A percentile compares a stretch with the other conserved stretches of the same genome.
Evolutionary conservation across 2,888 invertebrate species (phyloP).

Genomic region (Schrankia costaestrigalis): DNA sequence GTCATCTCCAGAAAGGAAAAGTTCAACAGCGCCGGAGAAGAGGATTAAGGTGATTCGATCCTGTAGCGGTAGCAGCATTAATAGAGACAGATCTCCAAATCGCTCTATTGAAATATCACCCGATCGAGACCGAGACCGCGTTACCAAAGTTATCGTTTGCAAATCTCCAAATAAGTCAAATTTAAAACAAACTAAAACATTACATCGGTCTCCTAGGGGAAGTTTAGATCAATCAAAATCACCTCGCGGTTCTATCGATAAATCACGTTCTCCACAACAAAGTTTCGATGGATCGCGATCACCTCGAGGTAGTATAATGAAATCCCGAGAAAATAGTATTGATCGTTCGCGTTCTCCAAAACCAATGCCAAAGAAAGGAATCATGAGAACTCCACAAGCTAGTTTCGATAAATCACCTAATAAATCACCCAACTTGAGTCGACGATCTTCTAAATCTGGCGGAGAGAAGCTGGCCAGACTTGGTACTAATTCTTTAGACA

Average conservation of each 20-base stretch:
- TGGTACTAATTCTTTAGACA: conserved; percentile 73
- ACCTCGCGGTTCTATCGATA: conserved; percentile 80
- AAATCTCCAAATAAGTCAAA: conserved; percentile 76
- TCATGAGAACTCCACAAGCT: conserved; percentile 76
- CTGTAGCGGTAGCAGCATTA: conserved; percentile 75
- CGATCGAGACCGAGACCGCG: conserved; percentile 68
- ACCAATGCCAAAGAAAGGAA: conserved; percentile 74
- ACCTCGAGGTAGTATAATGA: conserved; percentile 74
- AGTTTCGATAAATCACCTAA: conserved; percentile 73
- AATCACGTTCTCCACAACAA: conserved; percentile 78
- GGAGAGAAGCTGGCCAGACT: conserved; percentile 69
- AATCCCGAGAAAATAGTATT: conserved; percentile 69
- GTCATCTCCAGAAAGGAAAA: conserved; percentile 72
- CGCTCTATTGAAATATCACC: conserved; percentile 55
- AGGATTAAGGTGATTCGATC: conserved; percentile 77
- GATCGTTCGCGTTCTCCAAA: conserved; percentile 72
- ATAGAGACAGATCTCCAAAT: conserved; percentile 69
- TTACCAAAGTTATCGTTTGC: conserved; percentile 75
- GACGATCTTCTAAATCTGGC: conserved; percentile 65
- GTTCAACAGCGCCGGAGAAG: conserved; percentile 50
- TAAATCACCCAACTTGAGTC: conserved; percentile 70
- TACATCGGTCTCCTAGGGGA: conserved; percentile 77
- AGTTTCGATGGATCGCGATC: conserved; percentile 78
- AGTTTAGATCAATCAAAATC: conserved; percentile 76
- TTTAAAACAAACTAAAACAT: conserved; percentile 63